Evolutionary conservation across 2,797 vertebrate species (phyloP).

Genomic region (Cossypha polioptera): DNA sequence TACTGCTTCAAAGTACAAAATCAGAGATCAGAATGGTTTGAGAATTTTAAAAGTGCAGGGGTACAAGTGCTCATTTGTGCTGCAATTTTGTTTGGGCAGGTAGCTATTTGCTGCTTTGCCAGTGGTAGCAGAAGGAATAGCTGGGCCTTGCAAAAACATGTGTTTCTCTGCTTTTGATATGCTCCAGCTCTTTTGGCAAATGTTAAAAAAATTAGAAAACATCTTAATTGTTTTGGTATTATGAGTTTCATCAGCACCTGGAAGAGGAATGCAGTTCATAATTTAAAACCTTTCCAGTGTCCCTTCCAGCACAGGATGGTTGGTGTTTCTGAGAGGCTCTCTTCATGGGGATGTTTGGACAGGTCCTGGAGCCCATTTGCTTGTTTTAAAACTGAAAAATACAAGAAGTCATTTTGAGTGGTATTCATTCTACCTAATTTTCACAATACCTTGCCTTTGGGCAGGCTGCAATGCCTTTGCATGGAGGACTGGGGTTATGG

Average conservation of each 20-base stretch:
- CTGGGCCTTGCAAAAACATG: background rate
- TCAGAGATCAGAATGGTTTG: background rate
- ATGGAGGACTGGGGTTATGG: background rate
- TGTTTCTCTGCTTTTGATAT: background rate
- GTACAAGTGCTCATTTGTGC: background rate
- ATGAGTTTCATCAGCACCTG: background rate
- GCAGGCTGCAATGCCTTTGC: background rate
- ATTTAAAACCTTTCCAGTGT: background rate
- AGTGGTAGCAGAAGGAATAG: background rate
- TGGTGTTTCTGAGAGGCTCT: background rate
- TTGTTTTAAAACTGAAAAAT: background rate
- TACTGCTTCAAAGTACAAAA: background rate
- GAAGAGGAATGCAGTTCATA: background rate
- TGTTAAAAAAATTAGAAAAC: background rate
- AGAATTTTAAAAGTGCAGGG: background rate
- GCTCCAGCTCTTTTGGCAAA: background rate
- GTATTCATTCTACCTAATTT: background rate
- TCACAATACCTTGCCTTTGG: background rate
- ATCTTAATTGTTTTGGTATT: background rate
- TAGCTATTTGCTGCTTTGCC: background rate
- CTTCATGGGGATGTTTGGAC: background rate
- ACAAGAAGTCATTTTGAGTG: background rate
- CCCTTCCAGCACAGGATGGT: background rate
- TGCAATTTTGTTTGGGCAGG: background rate
- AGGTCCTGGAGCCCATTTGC: background rate